Evolutionary conservation across 2,797 vertebrate genomes (phyloP), one percentile per base, ranked within the genome.

Genomic region (Typhlichthys subterraneus): DNA sequence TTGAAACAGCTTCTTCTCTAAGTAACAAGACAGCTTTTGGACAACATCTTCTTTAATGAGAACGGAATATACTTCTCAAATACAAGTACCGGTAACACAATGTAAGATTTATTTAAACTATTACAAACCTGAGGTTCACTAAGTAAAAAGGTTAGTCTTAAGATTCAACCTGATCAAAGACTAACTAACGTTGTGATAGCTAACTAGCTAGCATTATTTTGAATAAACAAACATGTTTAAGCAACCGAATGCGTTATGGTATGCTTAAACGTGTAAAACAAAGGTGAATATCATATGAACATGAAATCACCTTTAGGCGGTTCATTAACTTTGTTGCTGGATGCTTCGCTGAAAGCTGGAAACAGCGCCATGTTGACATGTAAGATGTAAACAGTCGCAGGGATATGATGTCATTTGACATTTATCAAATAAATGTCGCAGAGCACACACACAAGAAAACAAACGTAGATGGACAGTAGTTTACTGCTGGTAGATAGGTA

Each of bases 321-420:
- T 65, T 77, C 84, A 45, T 88, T 77, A 68, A 57, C 67, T 74
- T 83, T 80, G 53, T 64, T 57, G 7, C n/a, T 62, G 11, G 75
- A 55, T 6, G 55, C 74, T 57, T 67, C 85, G 0, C 81, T 68
- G 68, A 89, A 93, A 10, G 90, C 90, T 88, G 92, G 91, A 86
- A 94, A 94, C 47, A 94, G 84, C 7, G 93, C 79, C 93, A 94
- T 92, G 71, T 61, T 62, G 13, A 6, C 2, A 1, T 2, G 69
- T 42, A 42, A 70, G 60, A 65, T 19, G 19, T 54, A 83, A 87
- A 86, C 75, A 83, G 88, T 85, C 89, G 89, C 89, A 56, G 31
- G 4, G 0, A 48, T 4, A 49, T 87, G 79, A 86, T 87, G 88
- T 90, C 76, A 78, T 57, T 12, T 6, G 7, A 42, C 23, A 29